Base-by-base conservation (phyloP, 2,797 vertebrate species). In the Clarias fuscus region DNA sequence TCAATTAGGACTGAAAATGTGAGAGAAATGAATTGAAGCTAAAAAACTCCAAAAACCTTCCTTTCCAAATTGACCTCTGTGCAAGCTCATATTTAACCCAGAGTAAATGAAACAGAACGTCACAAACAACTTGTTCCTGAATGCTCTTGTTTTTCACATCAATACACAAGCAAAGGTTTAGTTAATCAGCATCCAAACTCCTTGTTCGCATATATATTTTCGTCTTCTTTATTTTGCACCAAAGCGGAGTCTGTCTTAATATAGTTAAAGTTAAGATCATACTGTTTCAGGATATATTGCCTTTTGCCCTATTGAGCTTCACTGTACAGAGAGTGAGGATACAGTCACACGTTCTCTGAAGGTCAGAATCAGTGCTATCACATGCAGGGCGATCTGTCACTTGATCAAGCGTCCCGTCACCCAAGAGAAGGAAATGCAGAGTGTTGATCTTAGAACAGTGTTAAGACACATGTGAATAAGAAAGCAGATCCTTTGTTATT, bases 211-310 rank as follows among this genome's bases (percentile, higher is more conserved):
- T 37, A 78, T 61, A 56, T 53, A 48, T 48, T n/a, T 48, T 24
- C 6, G 3, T 33, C 48, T 78, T 61, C 17, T 62, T 61, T 5
- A 24, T 79, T 61, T 37, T 48, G 24, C 15, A 22, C 37, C 65
- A 22, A 11, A 7, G 1, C 40, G 58, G 24, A 53, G 37, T 65
- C 5, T 56, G 33, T 75, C 77, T 84, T 43, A 84, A 82, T 59
- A 89, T 82, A 87, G 84, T 81, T 24, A 5, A 37, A 61, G 24
- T 65, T 14, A 64, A 65, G 37, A 37, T 65, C 61, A 81, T 65
- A 37, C 17, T 18, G 40, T 11, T 11, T 81, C 37, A 64, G 13
- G 37, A 71, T 0, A 76, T 59, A 67, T 27, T 82, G 61, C 53
- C 15, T 40, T 43, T 67, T 33, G 11, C 5, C 11, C 48, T 43